phyloP scores from a whole-genome alignment of 2,888 invertebrate species.

The Ceriagrion tenellum region DNA sequence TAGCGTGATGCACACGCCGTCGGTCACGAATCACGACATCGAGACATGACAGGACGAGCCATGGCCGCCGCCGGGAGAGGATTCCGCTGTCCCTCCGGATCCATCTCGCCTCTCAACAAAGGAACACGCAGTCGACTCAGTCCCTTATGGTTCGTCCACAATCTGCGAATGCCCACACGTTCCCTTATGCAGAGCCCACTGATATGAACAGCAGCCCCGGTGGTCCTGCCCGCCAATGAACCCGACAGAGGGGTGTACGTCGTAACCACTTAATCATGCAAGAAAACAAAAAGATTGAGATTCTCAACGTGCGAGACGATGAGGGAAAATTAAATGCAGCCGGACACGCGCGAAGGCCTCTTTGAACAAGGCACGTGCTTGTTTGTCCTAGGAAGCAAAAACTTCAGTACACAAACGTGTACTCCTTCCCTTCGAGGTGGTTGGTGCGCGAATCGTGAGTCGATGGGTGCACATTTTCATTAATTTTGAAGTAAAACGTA shows the following conservation, averaged over 20 bases:
- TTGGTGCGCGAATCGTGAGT: too few relatives aligned
- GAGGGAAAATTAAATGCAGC: too few relatives aligned
- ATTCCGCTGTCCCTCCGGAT: background rate
- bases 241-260: background rate
- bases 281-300: too few relatives aligned
- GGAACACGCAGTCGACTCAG: background rate
- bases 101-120: background rate
- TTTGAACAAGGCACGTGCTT: too few relatives aligned
- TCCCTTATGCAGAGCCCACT: background rate
- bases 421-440: too few relatives aligned
- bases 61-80: background rate
- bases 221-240: background rate
- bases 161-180: background rate
- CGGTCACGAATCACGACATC: background rate
- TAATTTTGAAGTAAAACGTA: too few relatives aligned
- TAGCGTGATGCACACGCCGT: background rate
- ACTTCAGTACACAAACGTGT: too few relatives aligned
- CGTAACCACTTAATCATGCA: too few relatives aligned
- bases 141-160: background rate
- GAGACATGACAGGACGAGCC: slow-evolving; percentile 11
- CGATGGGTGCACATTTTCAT: too few relatives aligned
- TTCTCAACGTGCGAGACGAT: too few relatives aligned
- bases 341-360: too few relatives aligned
- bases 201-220: background rate
- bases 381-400: too few relatives aligned